Percentiles rank a stretch among this genome's conserved stretches.
phyloP scores from a whole-genome alignment of 2,113 vertebrate genomes.

The Athene noctua region DNA sequence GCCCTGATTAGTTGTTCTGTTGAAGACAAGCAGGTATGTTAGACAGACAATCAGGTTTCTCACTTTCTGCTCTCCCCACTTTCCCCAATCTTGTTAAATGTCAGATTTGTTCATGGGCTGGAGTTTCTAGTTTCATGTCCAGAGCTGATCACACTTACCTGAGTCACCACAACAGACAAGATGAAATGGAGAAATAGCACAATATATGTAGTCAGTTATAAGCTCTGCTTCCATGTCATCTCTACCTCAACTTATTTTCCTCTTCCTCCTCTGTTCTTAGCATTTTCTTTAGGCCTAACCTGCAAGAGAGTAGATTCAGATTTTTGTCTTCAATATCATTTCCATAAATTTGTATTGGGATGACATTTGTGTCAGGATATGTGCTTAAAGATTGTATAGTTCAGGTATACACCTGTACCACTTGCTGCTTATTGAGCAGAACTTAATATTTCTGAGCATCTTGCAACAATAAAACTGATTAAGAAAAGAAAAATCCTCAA shows the following conservation, averaged over 20 bases:
- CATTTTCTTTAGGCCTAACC: neutral
- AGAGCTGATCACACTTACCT: neutral
- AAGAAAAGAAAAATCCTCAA: neutral
- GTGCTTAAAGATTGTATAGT: neutral
- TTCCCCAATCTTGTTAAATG: neutral
- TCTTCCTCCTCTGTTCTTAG: neutral
- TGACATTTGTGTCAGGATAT: neutral
- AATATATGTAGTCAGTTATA: neutral
- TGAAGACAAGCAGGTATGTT: neutral
- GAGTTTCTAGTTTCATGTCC: neutral
- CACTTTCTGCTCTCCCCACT: neutral
- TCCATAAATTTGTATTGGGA: neutral
- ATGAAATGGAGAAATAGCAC: neutral
- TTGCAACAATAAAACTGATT: neutral
- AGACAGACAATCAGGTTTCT: neutral
- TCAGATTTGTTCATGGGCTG: neutral
- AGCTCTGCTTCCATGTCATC: neutral
- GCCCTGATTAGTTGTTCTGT: neutral
- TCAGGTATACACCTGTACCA: neutral
- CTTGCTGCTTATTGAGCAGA: neutral
- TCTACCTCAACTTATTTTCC: neutral
- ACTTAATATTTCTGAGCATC: neutral
- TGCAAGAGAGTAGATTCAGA: neutral
- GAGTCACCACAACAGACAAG: neutral
- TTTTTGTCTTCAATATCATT: neutral